Base-by-base conservation (phyloP, 1,140 invertebrate genomes). In the Euura saliciscinereae region DNA sequence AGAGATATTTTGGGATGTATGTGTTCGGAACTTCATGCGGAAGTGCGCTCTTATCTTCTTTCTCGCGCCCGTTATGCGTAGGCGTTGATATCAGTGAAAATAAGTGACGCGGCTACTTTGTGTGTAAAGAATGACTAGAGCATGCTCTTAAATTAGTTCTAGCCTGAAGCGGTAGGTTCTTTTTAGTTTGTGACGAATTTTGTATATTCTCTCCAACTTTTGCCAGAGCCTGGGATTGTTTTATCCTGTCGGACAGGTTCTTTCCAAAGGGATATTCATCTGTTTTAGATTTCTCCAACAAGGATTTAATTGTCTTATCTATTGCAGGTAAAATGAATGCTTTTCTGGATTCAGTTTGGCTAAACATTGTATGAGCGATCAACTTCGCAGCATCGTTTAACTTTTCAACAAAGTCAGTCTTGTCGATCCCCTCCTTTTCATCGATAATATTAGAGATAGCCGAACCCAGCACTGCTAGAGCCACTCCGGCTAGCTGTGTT, bases 331-430 rank as follows among this genome's bases (percentile, higher is more conserved):
- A 70, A 42, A 79, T 74, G 68, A 74, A 74, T 0, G 73, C 73
- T 69, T 72, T 75, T 44, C 76, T 71, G 1, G 76, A 72, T 4
- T 65, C 68, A 2, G 28, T 73, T 10, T 74, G 70, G 45, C 65
- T 70, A 46, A 64, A 66, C 28, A 68, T 65, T 3, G 71, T 45
- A 2, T 75, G 67, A 1, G 72, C n/a, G 10, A 78, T 42, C 3
- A 78, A n/a, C 45, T 76, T 79, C 1, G 68, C 68, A 7, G 74
- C 68, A 44, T 79, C 76, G 66, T 64, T 71, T 1, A 79, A 44
- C 64, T 69, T 74, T 71, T 75, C 72, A 2, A 78, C 6, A 42
- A 75, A 64, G 4, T 28, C 10, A 1, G 71, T 6, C 10, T 70
- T 65, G 46, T 77, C 78, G 42, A 77, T 68, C 7, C 72, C 73